Evolutionary conservation across 2,888 invertebrate genomes (phyloP).

Genomic region (Lissocephala sabroskyi): DNA sequence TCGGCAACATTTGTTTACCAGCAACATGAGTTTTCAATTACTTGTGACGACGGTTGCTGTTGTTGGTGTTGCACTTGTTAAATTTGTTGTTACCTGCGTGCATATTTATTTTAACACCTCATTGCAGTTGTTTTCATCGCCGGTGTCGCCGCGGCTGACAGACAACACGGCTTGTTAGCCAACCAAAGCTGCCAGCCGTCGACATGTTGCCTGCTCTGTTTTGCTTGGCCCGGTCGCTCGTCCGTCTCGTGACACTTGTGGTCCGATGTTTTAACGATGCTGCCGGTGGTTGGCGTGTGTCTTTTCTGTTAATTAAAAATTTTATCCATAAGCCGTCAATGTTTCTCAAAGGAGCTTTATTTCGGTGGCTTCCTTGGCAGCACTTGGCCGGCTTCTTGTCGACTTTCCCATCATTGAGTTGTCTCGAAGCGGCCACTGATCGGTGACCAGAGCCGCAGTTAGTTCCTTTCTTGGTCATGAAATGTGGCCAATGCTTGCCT

Average conservation of each 20-base stretch:
- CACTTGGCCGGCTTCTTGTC: constrained; percentile 21
- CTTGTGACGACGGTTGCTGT: constrained; percentile 14
- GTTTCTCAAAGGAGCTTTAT: too few relatives aligned
- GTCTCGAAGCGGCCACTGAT: constrained; percentile 22
- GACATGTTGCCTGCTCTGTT: constrained; percentile 26
- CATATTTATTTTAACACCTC: constrained; percentile 53
- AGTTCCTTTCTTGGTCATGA: constrained; percentile 6
- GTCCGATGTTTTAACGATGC: constrained; percentile 27
- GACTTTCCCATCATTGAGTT: constrained; percentile 31
- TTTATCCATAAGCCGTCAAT: constrained; percentile 12
- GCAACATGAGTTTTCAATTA: constrained; percentile 54
- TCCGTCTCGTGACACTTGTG: constrained; percentile 37
- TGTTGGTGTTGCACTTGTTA: constrained; percentile 3
- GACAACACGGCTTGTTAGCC: constrained; percentile 36
- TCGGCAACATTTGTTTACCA: too few relatives aligned
- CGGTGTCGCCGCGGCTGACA: constrained; percentile 3
- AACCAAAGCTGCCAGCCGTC: constrained; percentile 7
- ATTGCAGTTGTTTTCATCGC: constrained; percentile 5
- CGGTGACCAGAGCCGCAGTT: neutral
- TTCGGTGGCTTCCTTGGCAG: neutral
- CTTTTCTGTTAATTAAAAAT: constrained; percentile 46
- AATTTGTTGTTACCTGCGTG: constrained; percentile 46
- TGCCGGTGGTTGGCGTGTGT: constrained; percentile 37
- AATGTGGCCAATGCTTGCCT: constrained; percentile 14
- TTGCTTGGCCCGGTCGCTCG: too few relatives aligned